Conservation (phyloP, 2,888 invertebrate species). For the Eilema sororculum region DNA sequence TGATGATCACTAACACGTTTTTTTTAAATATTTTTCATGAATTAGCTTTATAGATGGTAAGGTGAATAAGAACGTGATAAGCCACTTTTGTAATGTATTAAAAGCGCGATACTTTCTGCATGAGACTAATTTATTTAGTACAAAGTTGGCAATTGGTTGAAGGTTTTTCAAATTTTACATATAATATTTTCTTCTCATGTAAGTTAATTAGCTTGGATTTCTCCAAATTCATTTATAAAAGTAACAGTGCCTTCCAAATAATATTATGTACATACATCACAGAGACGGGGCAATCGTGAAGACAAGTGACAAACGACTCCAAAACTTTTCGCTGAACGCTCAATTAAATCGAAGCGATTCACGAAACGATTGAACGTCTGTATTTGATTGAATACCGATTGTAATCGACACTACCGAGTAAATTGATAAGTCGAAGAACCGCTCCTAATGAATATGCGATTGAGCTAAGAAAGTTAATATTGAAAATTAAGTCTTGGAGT, state of each 20-base stretch:
- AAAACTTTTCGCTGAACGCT: constrained; percentile 58
- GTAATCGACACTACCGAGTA: constrained; percentile 58
- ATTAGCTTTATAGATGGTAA: no score
- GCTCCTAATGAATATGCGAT: constrained; percentile 61
- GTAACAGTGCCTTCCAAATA: neutral
- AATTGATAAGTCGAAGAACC: constrained; percentile 56
- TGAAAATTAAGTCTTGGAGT: constrained; percentile 57
- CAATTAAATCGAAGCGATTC: constrained; percentile 55
- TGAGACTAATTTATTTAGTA: no score
- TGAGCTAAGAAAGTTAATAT: constrained; percentile 55
- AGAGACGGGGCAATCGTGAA: constrained; percentile 16
- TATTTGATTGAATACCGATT: constrained; percentile 64
- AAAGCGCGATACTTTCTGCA: no score
- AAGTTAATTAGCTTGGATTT: no score
- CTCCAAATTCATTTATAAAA: neutral
- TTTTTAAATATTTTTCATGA: no score
- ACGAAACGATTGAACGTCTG: constrained; percentile 46
- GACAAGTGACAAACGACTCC: constrained; percentile 53
- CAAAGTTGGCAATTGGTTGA: no score
- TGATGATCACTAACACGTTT: no score
- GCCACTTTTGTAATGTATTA: no score
- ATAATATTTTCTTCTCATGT: no score
- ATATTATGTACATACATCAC: neutral
- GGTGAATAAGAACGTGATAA: no score
- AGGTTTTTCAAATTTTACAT: no score